These are phyloP conservation scores for Nannobrachium achirus DNA, from an alignment of 2,113 vertebrate genomes.

Conservation along the genomic window DNA sequence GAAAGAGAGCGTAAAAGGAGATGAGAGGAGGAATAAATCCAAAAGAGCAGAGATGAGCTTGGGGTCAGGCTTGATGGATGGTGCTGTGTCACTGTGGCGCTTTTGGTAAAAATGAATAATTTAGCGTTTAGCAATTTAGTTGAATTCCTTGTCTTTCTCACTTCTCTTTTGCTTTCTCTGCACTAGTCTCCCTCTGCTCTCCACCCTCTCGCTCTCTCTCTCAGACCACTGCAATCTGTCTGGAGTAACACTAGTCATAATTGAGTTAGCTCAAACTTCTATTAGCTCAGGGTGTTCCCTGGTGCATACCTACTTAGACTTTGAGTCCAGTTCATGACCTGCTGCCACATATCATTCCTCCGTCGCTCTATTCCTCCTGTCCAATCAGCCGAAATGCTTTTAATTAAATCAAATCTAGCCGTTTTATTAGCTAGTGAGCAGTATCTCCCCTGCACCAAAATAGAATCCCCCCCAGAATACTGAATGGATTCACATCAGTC, in stretches of 20 bases:
- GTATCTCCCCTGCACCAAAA: conserved; percentile 2
- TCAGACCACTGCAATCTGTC: conserved; percentile 30
- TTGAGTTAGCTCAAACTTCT: conserved; percentile 34
- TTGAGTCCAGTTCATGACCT: conserved; percentile 20
- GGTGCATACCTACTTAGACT: conserved; percentile 21
- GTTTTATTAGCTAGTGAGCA: conserved; percentile 24
- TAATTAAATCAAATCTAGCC: conserved; percentile 17
- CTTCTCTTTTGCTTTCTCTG: conserved; percentile 1
- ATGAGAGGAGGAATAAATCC: neutral
- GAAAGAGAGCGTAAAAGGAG: neutral
- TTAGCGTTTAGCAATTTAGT: conserved; percentile 4
- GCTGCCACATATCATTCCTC: conserved; percentile 15
- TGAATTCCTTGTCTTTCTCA: conserved; percentile 5
- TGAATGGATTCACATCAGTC: conserved; percentile 16
- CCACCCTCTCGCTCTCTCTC: neutral
- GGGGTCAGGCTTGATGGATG: conserved; percentile 7
- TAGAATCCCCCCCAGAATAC: neutral
- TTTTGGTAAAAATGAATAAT: conserved; percentile 41
- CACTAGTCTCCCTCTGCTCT: neutral
- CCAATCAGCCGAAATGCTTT: conserved; percentile 19
- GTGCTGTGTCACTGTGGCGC: conserved; percentile 12
- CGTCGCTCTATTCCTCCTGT: conserved; percentile 15
- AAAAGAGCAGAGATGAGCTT: too few relatives aligned
- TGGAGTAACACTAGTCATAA: conserved; percentile 25
- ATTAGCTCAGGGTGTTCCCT: conserved; percentile 8